Evolutionary conservation across 1,140 invertebrate genomes (phyloP), one percentile per base, ranked within the genome.

Genomic region (Parasteatoda tepidariorum): DNA sequence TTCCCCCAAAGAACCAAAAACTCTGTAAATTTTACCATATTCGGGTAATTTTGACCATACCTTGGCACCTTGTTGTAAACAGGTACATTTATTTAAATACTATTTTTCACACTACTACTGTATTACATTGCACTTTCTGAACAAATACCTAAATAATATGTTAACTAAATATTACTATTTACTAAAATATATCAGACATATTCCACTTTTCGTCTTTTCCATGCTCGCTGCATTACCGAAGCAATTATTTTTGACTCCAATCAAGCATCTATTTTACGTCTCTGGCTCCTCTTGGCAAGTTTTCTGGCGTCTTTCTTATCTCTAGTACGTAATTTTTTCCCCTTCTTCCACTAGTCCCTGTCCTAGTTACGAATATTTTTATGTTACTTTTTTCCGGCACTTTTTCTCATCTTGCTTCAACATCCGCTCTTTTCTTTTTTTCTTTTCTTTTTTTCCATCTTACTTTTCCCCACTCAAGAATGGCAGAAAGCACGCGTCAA

Each of bases 191-290:
- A n/a, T n/a, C n/a, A n/a, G n/a, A n/a, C n/a, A n/a, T n/a, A n/a
- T n/a, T n/a, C n/a, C n/a, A n/a, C n/a, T n/a, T n/a, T n/a, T n/a
- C n/a, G n/a, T n/a, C n/a, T n/a, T n/a, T n/a, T n/a, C n/a, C n/a
- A n/a, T n/a, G n/a, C n/a, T n/a, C n/a, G n/a, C n/a, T 18, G 24
- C 59, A 76, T 76, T 76, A 76, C 34, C 1, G 24, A 34, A 64
- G 74, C 74, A 66, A 76, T 76, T 76, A 76, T 76, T 76, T 76
- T 76, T 64, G 34, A 30, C 55, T 66, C 74, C 64, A 76, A 76
- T 76, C 74, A 76, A 76, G 74, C 74, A 76, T 76, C 74, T 64
- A 66, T 31, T 76, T 76, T 66, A 76, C 74, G 74, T 76, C 74
- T 64, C 59, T n/a, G 71, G 22, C 59, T 76, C 64, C 74, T 76